phyloP scores from a whole-genome alignment of 2,797 vertebrate species.

The Pantherophis vulpinus region DNA sequence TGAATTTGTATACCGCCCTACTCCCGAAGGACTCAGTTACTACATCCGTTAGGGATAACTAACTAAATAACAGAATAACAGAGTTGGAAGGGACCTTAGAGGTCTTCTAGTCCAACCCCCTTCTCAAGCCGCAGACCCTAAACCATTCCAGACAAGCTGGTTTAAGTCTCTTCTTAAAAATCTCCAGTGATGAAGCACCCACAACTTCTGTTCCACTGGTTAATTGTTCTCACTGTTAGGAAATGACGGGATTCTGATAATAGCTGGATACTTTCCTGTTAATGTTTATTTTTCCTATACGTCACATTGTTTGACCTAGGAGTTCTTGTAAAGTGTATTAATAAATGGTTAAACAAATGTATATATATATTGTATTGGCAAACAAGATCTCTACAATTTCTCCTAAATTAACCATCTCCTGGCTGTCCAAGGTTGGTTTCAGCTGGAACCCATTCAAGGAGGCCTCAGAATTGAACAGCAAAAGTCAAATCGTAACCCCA shows the following conservation, averaged over 20 bases:
- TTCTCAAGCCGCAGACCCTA: neutral
- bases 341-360: neutral
- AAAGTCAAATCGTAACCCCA: neutral
- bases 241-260: neutral
- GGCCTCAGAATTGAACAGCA: neutral
- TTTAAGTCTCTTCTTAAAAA: too few species aligned
- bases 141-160: too few species aligned
- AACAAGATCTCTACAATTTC: neutral
- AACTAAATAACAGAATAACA: neutral
- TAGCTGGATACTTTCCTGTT: neutral
- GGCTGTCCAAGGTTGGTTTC: neutral
- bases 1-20: too few species aligned
- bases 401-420: neutral
- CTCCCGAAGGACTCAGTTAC: too few species aligned
- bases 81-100: too few species aligned
- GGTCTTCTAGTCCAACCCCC: too few species aligned
- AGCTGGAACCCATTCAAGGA: neutral
- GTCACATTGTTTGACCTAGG: neutral
- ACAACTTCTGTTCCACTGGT: too few species aligned
- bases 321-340: neutral
- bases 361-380: neutral
- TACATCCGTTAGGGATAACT: neutral
- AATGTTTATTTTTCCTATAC: neutral
- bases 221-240: too few species aligned
- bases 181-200: too few species aligned